These are phyloP conservation scores for Enteromius paludinosus DNA, from an alignment of 2,797 vertebrate genomes.

Conservation along the genomic window DNA sequence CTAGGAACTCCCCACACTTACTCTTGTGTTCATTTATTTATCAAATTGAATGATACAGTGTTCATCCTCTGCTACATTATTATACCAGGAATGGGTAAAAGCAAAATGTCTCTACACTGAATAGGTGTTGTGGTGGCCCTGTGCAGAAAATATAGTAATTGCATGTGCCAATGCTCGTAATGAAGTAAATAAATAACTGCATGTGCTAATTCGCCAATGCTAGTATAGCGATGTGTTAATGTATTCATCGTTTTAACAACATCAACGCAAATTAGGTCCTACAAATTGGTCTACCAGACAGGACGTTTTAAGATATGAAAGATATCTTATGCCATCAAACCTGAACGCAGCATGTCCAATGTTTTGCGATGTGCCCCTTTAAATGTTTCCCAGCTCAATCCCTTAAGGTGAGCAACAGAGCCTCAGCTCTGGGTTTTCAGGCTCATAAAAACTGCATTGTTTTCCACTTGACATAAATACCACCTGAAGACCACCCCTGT, in stretches of 20 bases:
- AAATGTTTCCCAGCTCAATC: constrained; percentile 11
- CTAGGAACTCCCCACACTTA: background rate
- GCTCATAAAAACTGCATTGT: constrained; percentile 45
- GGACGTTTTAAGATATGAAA: constrained; percentile 2
- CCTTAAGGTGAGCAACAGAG: constrained; percentile 12
- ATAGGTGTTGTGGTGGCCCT: background rate
- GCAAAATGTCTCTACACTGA: background rate
- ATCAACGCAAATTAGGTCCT: background rate
- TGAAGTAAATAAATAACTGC: background rate
- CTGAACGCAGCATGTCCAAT: background rate
- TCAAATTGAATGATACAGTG: background rate
- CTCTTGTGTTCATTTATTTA: background rate
- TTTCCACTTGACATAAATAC: constrained; percentile 51
- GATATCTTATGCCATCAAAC: background rate
- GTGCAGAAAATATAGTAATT: background rate
- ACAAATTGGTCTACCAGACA: background rate
- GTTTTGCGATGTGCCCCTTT: constrained; percentile 7
- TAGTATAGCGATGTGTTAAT: constrained; percentile 4
- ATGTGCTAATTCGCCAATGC: constrained; percentile 22
- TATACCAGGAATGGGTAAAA: background rate
- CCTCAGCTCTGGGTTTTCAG: constrained; percentile 21
- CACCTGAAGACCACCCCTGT: constrained; percentile 54
- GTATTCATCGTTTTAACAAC: background rate
- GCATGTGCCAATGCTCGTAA: background rate
- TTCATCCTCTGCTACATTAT: background rate